A percentile compares a stretch with the other conserved stretches of the same genome.
phyloP scores from a whole-genome alignment of 2,888 invertebrate genomes.

The Rotaria socialis region DNA sequence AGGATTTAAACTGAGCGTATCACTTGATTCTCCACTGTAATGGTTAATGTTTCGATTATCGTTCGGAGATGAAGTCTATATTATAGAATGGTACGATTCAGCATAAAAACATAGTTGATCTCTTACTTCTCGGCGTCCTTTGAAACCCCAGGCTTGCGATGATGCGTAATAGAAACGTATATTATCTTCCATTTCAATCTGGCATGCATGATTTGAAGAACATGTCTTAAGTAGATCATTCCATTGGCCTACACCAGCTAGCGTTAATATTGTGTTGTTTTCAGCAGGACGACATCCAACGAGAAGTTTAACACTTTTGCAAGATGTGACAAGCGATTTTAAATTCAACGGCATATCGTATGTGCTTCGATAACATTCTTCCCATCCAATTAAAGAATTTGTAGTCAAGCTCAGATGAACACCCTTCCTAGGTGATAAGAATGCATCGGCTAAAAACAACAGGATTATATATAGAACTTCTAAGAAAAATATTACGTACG shows the following conservation, averaged over 20 bases:
- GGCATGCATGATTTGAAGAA: neutral
- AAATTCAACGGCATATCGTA: neutral
- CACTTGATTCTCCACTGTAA: too few relatives aligned
- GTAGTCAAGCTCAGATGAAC: neutral
- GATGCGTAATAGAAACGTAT: neutral
- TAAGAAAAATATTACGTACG: neutral
- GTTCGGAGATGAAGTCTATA: too few relatives aligned
- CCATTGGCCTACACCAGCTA: neutral
- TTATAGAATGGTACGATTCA: too few relatives aligned
- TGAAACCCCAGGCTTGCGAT: neutral
- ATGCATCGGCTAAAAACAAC: neutral
- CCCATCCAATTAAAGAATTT: neutral
- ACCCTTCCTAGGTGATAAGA: neutral
- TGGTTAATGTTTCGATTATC: too few relatives aligned
- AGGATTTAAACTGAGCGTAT: neutral
- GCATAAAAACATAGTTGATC: neutral
- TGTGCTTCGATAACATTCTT: neutral
- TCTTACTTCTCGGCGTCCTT: neutral
- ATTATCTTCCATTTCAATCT: neutral
- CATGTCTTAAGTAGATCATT: neutral
- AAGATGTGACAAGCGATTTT: neutral
- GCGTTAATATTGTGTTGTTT: neutral
- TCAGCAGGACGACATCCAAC: neutral
- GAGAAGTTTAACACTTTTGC: neutral
- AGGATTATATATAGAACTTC: neutral